Evolutionary conservation across 1,140 invertebrate species (phyloP).

Genomic region (Sycobia sp.): DNA sequence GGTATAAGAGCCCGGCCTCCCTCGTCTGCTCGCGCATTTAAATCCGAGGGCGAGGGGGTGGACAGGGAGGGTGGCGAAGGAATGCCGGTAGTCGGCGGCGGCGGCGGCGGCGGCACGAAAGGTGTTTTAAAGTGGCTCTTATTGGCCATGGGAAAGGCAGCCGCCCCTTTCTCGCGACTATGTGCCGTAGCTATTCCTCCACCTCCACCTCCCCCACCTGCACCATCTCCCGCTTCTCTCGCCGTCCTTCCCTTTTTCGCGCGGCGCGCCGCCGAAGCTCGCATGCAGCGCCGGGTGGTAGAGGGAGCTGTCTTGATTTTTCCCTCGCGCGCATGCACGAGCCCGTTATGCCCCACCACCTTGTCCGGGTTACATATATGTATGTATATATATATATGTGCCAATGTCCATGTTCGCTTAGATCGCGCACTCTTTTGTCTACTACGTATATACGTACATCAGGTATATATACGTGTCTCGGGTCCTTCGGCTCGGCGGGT

Average conservation of each 20-base stretch:
- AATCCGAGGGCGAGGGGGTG: slow-evolving; percentile 2
- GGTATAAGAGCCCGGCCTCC: too few species aligned
- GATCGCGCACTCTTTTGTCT: too few species aligned
- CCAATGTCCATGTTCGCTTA: too few species aligned
- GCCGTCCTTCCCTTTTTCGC: background rate
- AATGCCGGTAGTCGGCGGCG: too few species aligned
- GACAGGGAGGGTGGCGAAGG: background rate
- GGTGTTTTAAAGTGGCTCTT: slow-evolving; percentile 60
- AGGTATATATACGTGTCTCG: too few species aligned
- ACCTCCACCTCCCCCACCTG: slow-evolving; percentile 3
- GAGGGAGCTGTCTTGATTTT: too few species aligned
- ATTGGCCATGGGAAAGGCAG: slow-evolving; percentile 57
- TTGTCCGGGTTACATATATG: too few species aligned
- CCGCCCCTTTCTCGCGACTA: slow-evolving; percentile 43
- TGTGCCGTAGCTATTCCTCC: slow-evolving; percentile 6
- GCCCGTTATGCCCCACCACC: background rate
- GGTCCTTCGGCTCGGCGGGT: too few species aligned
- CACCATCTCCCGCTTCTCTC: background rate
- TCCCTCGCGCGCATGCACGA: background rate
- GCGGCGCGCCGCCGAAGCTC: background rate
- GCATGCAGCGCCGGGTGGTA: too few species aligned
- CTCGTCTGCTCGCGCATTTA: slow-evolving; percentile 1
- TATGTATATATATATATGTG: too few species aligned
- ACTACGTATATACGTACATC: too few species aligned
- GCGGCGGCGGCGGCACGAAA: slow-evolving; percentile 37